phyloP scores from a whole-genome alignment of 2,888 invertebrate species.

The Cephonodes hylas region DNA sequence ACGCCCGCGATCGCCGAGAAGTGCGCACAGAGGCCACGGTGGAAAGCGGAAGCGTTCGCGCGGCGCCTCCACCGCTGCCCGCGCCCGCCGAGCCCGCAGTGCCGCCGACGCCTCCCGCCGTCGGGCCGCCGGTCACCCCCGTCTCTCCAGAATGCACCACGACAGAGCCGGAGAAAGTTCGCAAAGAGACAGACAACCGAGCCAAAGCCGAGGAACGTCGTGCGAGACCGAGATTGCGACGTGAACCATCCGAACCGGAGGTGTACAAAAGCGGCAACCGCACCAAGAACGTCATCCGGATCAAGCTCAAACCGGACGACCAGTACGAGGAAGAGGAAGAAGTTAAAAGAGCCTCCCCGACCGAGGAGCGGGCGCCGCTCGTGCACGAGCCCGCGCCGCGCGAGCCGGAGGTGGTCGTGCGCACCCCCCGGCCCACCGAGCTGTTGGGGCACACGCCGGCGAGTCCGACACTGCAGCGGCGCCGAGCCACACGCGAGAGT shows the following conservation, averaged over 20 bases:
- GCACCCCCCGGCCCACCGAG: slow-evolving; percentile 63
- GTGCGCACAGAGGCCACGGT: slow-evolving; percentile 14
- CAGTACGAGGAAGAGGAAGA: slow-evolving; percentile 83
- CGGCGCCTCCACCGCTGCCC: slow-evolving; percentile 19
- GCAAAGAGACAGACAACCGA: slow-evolving; percentile 56
- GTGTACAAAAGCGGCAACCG: slow-evolving; percentile 55
- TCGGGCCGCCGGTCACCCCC: slow-evolving; percentile 16
- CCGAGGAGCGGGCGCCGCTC: slow-evolving; percentile 45
- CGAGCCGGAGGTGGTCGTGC: slow-evolving; percentile 60
- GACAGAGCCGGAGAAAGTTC: slow-evolving; percentile 50
- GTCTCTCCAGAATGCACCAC: slow-evolving; percentile 22
- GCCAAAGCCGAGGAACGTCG: slow-evolving; percentile 56
- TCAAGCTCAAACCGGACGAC: slow-evolving; percentile 87
- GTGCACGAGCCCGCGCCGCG: slow-evolving; percentile 82
- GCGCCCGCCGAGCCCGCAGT: slow-evolving; percentile 24
- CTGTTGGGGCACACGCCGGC: slow-evolving; percentile 52
- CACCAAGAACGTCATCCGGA: slow-evolving; percentile 78
- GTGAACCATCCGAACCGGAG: slow-evolving; percentile 61
- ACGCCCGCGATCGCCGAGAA: slow-evolving; percentile 25
- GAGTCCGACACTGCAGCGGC: slow-evolving; percentile 29
- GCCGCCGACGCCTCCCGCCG: slow-evolving; percentile 22
- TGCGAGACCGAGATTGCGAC: slow-evolving; percentile 51
- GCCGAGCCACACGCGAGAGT: slow-evolving; percentile 40
- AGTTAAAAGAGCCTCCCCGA: slow-evolving; percentile 19
- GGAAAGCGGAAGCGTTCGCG: slow-evolving; percentile 18